Conservation (phyloP, 2,888 invertebrate species). For the Boloria selene region DNA sequence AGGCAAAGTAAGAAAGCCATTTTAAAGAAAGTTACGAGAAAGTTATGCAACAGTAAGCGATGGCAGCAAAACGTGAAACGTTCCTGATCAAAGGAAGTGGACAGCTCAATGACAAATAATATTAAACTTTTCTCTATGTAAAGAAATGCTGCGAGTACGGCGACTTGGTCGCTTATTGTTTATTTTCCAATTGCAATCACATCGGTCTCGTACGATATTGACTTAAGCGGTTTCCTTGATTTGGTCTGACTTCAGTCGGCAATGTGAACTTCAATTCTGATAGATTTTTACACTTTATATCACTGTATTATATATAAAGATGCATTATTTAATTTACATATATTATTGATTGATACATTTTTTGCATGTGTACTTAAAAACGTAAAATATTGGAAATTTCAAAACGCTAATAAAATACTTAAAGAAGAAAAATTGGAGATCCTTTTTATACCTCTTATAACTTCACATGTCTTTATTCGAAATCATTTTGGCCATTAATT, state of each 20-base stretch:
- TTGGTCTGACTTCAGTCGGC: background rate
- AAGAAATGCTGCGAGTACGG: background rate
- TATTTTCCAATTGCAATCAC: slow-evolving; percentile 15
- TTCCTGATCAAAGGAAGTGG: background rate
- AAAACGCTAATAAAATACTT: too few relatives aligned
- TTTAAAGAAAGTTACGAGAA: too few relatives aligned
- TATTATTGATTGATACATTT: background rate
- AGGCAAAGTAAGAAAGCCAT: too few relatives aligned
- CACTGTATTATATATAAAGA: background rate
- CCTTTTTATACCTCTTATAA: too few relatives aligned
- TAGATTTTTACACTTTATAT: background rate
- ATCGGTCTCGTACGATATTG: slow-evolving; percentile 21
- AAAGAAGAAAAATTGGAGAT: too few relatives aligned
- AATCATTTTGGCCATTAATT: too few relatives aligned
- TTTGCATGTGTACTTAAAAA: too few relatives aligned
- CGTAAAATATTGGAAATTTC: too few relatives aligned
- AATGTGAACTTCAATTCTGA: slow-evolving; percentile 4
- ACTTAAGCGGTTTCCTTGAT: slow-evolving; percentile 15
- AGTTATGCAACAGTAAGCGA: too few relatives aligned
- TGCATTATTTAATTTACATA: background rate
- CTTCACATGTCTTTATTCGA: too few relatives aligned
- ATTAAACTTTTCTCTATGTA: slow-evolving; percentile 6
- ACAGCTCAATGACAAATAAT: background rate
- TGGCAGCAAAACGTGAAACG: too few relatives aligned
- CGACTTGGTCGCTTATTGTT: background rate